A percentile compares a stretch with the other conserved stretches of the same genome.
These are phyloP conservation scores for Sarotherodon lohbergeri DNA, from an alignment of 2,113 vertebrate genomes.

Conservation along the genomic window DNA sequence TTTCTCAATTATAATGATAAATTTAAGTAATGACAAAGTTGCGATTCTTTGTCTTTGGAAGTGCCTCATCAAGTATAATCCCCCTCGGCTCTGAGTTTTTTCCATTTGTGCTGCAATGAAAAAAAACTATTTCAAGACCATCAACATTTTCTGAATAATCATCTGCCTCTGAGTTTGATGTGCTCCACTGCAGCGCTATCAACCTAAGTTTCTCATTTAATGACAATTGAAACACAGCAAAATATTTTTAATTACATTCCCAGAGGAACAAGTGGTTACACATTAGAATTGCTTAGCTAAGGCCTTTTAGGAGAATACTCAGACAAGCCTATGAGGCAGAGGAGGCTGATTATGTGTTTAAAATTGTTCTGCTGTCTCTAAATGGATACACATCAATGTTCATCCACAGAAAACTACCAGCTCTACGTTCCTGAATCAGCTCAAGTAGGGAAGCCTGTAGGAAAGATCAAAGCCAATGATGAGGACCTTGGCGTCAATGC, in stretches of 20 bases:
- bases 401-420: conserved; percentile 87
- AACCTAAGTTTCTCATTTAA: conserved; percentile 30
- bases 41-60: conserved; percentile 16
- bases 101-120: background rate
- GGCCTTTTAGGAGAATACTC: background rate
- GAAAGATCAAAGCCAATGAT: conserved; percentile 96
- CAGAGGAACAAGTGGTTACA: conserved; percentile 27
- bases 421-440: conserved; percentile 95
- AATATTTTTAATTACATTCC: conserved; percentile 49
- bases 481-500: conserved; percentile 90
- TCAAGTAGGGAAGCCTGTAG: conserved; percentile 90
- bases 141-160: conserved; percentile 38
- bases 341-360: background rate
- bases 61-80: conserved; percentile 14
- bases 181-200: background rate
- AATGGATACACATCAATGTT: background rate
- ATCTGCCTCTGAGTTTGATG: conserved; percentile 14
- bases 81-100: background rate
- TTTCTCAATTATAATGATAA: conserved; percentile 26
- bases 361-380: background rate
- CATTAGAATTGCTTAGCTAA: conserved; percentile 30
- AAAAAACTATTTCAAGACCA: conserved; percentile 21
- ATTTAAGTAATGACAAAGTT: conserved; percentile 17
- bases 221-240: conserved; percentile 25
- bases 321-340: background rate